These are phyloP conservation scores for Nymphalis io DNA, from an alignment of 1,140 invertebrate species.

Conservation along the genomic window DNA sequence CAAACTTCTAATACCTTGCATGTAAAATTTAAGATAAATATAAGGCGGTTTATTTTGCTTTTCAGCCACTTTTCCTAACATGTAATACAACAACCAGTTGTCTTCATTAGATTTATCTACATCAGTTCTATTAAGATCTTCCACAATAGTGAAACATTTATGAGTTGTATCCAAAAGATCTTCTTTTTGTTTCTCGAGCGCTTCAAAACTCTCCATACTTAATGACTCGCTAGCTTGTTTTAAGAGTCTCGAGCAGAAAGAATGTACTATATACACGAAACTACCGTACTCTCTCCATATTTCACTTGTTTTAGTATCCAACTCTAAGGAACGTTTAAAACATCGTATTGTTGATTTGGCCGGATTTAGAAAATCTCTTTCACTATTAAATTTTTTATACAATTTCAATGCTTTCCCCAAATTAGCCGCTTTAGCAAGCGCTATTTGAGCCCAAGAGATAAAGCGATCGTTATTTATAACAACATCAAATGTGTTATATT, in stretches of 20 bases:
- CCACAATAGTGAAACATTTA: slow-evolving; percentile 89
- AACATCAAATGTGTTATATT: slow-evolving; percentile 92
- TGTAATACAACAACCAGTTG: slow-evolving; percentile 94
- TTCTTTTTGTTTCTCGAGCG: slow-evolving; percentile 88
- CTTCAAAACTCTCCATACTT: slow-evolving; percentile 89
- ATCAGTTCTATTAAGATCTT: slow-evolving; percentile 80
- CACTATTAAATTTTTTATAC: slow-evolving; percentile 83
- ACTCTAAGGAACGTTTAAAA: slow-evolving; percentile 88
- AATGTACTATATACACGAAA: slow-evolving; percentile 92
- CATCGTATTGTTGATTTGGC: slow-evolving; percentile 88
- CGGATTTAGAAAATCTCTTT: slow-evolving; percentile 86
- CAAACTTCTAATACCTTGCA: slow-evolving; percentile 87
- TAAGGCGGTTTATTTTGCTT: slow-evolving; percentile 88
- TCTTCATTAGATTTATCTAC: slow-evolving; percentile 86
- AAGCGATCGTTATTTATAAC: slow-evolving; percentile 88
- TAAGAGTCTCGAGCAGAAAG: slow-evolving; percentile 91
- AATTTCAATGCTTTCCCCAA: slow-evolving; percentile 92
- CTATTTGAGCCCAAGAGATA: slow-evolving; percentile 96
- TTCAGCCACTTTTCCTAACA: slow-evolving; percentile 95
- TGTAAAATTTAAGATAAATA: slow-evolving; percentile 90
- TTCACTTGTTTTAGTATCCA: slow-evolving; percentile 86
- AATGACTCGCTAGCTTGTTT: slow-evolving; percentile 89
- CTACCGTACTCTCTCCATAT: slow-evolving; percentile 95
- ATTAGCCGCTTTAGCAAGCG: slow-evolving; percentile 89
- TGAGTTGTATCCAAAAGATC: slow-evolving; percentile 88